Base-by-base conservation (phyloP, 2,888 invertebrate genomes). In the Acanthosepion esculentum region DNA sequence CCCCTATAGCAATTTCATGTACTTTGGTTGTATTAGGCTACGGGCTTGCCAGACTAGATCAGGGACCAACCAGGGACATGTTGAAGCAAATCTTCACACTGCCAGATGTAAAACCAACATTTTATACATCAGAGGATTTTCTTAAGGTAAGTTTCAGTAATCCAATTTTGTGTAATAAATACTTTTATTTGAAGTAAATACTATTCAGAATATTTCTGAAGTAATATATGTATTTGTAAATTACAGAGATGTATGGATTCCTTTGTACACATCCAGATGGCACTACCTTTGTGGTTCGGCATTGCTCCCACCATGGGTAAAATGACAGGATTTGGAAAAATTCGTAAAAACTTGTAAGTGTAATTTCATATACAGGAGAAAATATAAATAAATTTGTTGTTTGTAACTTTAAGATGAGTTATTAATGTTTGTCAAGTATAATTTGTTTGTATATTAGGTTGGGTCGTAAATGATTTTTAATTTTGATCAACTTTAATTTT, bases 291-390 rank as follows among this genome's bases (percentile, higher is more conserved):
- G 18, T 97, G 97, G 97, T 96, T 96, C 26, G 96, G 96, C 23
- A 96, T 97, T 48, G 95, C 96, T 94, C 96, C 96, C 18, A 96
- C 97, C n/a, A 96, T 97, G 96, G 97, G 97, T 2, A 96, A 96
- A 94, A 95, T 96, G 95, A 96, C 96, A 33, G 97, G 97, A 48
- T 95, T 95, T 48, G 96, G 97, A 26, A 95, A 96, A 59, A 96
- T 96, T 94, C 96, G 96, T 91, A 95, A 96, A 78, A 97, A 97
- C 94, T 95, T 96, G 96, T 97, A 95, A 96, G 96, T 96, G 8
- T 94, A 55, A 53, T 53, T 53, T 53, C 7, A 15, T 6, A 15
- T 53, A 15, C 15, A 53, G 15, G 15, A 15, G 50, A 53, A 10
- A 53, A 53, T 53, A 53, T 12, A 53, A 53, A 12, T 53, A 15